phyloP scores from a whole-genome alignment of 2,113 vertebrate genomes.

The Oryctolagus cuniculus region mOryCun1.1 NC_091439.1:98721501-98722000 shows the following conservation, averaged over 20 bases:
- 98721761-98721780: background rate
- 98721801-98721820: background rate
- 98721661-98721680: background rate
- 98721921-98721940: background rate
- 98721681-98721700: constrained; percentile 3
- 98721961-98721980: background rate
- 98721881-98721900: background rate
- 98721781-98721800: background rate
- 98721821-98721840: constrained; percentile 30
- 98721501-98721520: background rate
- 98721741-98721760: background rate
- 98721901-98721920: background rate
- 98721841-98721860: background rate
- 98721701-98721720: background rate
- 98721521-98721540: background rate
- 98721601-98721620: background rate
- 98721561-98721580: background rate
- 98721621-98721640: constrained; percentile 6
- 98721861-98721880: constrained; percentile 1
- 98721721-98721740: background rate
- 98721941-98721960: background rate
- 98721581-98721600: background rate
- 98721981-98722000: constrained; percentile 19
- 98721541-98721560: background rate
- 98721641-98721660: background rate